phyloP scores from a whole-genome alignment of 1,140 invertebrate genomes.

The Colletes latitarsis region DNA sequence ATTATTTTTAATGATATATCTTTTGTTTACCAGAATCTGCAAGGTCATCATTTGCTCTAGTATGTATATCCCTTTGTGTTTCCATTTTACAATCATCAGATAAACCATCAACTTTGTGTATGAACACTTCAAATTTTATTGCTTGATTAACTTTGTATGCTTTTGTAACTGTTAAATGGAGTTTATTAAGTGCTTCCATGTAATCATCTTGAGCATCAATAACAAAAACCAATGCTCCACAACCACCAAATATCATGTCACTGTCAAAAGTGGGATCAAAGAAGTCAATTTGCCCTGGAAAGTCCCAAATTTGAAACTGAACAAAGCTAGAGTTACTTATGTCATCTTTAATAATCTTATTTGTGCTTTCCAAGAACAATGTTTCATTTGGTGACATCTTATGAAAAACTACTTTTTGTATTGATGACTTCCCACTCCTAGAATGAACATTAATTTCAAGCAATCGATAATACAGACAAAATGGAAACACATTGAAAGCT shows the following conservation, averaged over 20 bases:
- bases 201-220: slow-evolving; percentile 99
- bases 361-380: slow-evolving; percentile 98
- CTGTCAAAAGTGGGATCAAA: slow-evolving; percentile 98
- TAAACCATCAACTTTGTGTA: slow-evolving; percentile 99
- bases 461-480: neutral
- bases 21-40: slow-evolving; percentile 88
- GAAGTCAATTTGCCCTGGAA: slow-evolving; percentile 99
- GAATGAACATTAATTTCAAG: slow-evolving; percentile 48
- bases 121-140: slow-evolving; percentile 99
- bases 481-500: neutral
- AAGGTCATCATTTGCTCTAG: slow-evolving; percentile 97
- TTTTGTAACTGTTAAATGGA: slow-evolving; percentile 95
- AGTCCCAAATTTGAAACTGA: slow-evolving; percentile 99
- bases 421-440: slow-evolving; percentile 99
- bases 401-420: slow-evolving; percentile 99
- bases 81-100: slow-evolving; percentile 99
- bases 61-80: slow-evolving; percentile 98
- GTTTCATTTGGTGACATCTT: slow-evolving; percentile 99
- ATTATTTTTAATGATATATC: neutral
- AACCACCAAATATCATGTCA: slow-evolving; percentile 96
- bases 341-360: slow-evolving; percentile 99
- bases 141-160: slow-evolving; percentile 98
- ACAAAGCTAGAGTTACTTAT: slow-evolving; percentile 99
- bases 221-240: slow-evolving; percentile 98
- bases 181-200: slow-evolving; percentile 95